A percentile compares a stretch with the other conserved stretches of the same genome.
These are phyloP conservation scores for Trogon surrucura DNA, from an alignment of 2,113 vertebrate genomes.

Conservation along the genomic window DNA sequence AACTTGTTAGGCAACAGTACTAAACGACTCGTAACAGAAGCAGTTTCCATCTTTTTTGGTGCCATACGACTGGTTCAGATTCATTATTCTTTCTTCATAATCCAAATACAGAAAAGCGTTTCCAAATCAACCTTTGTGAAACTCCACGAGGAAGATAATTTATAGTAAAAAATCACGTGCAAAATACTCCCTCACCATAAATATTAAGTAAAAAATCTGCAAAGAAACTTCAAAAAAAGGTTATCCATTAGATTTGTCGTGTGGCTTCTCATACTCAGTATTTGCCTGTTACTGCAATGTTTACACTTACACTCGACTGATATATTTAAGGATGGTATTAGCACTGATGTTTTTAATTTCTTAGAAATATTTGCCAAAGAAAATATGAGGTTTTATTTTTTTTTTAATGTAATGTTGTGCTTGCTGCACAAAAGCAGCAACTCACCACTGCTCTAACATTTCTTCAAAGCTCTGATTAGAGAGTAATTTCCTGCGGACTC, in stretches of 20 bases:
- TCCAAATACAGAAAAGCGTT: neutral
- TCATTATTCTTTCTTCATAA: neutral
- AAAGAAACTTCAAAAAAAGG: neutral
- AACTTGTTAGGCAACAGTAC: neutral
- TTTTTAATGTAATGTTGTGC: neutral
- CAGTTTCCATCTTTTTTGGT: neutral
- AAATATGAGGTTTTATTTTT: neutral
- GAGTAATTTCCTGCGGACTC: neutral
- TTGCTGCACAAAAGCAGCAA: neutral
- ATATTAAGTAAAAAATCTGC: neutral
- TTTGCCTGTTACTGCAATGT: neutral
- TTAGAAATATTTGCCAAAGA: neutral
- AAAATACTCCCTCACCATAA: neutral
- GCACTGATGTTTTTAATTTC: neutral
- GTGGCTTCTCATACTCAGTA: neutral
- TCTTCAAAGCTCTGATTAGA: slow-evolving; percentile 15
- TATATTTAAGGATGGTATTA: neutral
- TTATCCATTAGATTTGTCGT: neutral
- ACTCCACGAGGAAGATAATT: neutral
- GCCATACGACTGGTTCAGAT: neutral
- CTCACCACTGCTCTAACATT: neutral
- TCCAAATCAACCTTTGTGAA: neutral
- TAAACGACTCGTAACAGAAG: accelerated
- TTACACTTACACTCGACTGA: neutral
- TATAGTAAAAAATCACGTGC: neutral